Percentiles rank a stretch among this genome's conserved stretches.
Evolutionary conservation across 1,140 invertebrate species (phyloP).

Genomic region (Brachionus rubens): DNA sequence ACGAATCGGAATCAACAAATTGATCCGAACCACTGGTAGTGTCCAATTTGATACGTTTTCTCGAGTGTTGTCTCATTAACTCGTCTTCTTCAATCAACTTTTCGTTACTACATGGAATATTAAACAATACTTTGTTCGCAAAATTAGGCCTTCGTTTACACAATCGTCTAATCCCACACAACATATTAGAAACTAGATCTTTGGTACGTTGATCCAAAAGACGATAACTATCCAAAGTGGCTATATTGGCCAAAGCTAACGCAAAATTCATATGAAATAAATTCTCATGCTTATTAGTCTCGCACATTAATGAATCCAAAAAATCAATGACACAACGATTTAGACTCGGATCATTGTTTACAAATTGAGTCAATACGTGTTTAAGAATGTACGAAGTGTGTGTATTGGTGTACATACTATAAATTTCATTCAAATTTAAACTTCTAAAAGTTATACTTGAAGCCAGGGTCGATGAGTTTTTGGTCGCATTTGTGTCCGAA

Average conservation of each 20-base stretch:
- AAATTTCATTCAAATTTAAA: conserved; percentile 31
- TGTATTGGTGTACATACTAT: conserved; percentile 35
- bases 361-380: conserved; percentile 27
- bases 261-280: conserved; percentile 46
- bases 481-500: conserved; percentile 24
- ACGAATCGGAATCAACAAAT: conserved; percentile 5
- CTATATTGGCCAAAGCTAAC: conserved; percentile 35
- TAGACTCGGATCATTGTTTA: conserved; percentile 15
- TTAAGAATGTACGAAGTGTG: conserved; percentile 33
- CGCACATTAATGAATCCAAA: conserved; percentile 38
- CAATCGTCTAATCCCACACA: conserved; percentile 29
- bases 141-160: conserved; percentile 33
- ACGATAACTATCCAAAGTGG: conserved; percentile 26
- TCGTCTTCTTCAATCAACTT: neutral
- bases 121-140: conserved; percentile 41
- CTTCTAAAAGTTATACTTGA: neutral
- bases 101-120: neutral
- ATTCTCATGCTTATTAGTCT: conserved; percentile 22
- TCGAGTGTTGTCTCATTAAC: too few species aligned
- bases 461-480: conserved; percentile 28
- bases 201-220: conserved; percentile 26
- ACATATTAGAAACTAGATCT: conserved; percentile 40
- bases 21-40: neutral
- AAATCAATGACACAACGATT: conserved; percentile 46
- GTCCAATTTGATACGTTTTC: conserved; percentile 13